Conservation (phyloP, 2,888 invertebrate species). For the Tolmerus cingulatus region DNA sequence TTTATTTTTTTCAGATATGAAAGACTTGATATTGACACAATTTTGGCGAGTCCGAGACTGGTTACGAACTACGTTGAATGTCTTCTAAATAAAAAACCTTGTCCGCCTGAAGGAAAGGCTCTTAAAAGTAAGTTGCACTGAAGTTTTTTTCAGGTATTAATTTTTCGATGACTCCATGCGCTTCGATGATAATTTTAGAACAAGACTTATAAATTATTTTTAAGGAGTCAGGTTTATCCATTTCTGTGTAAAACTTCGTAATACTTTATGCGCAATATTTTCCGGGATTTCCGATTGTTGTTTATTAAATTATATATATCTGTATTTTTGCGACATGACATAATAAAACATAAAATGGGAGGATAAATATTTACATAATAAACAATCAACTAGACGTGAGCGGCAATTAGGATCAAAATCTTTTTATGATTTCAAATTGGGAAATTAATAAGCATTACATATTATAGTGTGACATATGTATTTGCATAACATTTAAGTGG, state of each 20-base stretch:
- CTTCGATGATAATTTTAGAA: not conserved
- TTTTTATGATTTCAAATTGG: too few relatives aligned
- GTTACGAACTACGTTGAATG: conserved; percentile 77
- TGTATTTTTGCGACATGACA: not conserved
- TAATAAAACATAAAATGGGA: not conserved
- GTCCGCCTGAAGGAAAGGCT: conserved; percentile 76
- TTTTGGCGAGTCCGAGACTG: conserved; percentile 73
- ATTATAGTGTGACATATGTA: too few relatives aligned
- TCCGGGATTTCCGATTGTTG: not conserved
- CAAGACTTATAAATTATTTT: not conserved
- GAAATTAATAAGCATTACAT: too few relatives aligned
- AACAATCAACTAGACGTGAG: too few relatives aligned
- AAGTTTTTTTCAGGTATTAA: not conserved
- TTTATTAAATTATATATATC: not conserved
- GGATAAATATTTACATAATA: not conserved
- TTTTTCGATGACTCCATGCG: not conserved
- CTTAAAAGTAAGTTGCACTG: conserved; percentile 73
- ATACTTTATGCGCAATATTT: not conserved
- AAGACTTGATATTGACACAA: conserved; percentile 73
- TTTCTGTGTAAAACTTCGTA: not conserved
- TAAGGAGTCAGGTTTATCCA: not conserved
- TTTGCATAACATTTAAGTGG: too few relatives aligned
- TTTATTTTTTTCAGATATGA: conserved; percentile 67
- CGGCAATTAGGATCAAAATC: too few relatives aligned
- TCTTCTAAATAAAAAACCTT: conserved; percentile 72